Base-by-base conservation (phyloP, 2,797 vertebrate genomes). In the Hipposideros larvatus region DNA sequence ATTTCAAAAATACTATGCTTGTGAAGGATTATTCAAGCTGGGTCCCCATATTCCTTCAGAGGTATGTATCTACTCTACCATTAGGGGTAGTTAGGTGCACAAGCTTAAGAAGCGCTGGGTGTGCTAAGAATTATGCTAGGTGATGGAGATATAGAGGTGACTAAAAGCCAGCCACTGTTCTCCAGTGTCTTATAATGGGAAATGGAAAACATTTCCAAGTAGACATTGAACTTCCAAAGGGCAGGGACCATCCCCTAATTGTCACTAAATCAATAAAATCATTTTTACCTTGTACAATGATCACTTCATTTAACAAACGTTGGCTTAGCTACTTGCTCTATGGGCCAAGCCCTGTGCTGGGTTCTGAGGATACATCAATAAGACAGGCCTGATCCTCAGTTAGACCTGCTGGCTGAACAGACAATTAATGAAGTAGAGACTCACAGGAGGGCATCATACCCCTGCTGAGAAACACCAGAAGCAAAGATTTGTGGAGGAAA, bases 151-250 rank as follows among this genome's bases (percentile, higher is more conserved):
- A 92, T 41, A 68, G 85, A 87, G 31, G 83, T 94, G 55, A 79
- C 24, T 91, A 77, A 96, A 91, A 88, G 21, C 41, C 6, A 80
- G 61, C 41, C 21, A 18, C 43, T 43, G 14, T 48, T 73, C 41
- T 91, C 66, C 48, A 89, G 34, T 28, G 86, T 85, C 73, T 88
- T 96, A 46, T 26, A 88, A 93, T 77, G 24, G 73, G 31, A 66
- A 18, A 41, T 41, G 18, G 65, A 94, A 91, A 97, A 93, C 51
- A 88, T 85, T 51, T n/a, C 24, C 34, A 94, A 85, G 66, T 73
- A 85, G 73, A 66, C 74, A 82, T 0, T 80, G 88, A 89, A 22
- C 34, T 84, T 65, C n/a, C 41, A 59, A 73, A 92, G 31, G 41
- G 24, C 28, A 79, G 57, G 11, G 48, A 16, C 26, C 22, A 59